Percentiles rank a stretch among this genome's conserved stretches.
These are phyloP conservation scores for Paramormyrops hopkinsi DNA, from an alignment of 2,797 vertebrate species.

Conservation along the genomic window DNA sequence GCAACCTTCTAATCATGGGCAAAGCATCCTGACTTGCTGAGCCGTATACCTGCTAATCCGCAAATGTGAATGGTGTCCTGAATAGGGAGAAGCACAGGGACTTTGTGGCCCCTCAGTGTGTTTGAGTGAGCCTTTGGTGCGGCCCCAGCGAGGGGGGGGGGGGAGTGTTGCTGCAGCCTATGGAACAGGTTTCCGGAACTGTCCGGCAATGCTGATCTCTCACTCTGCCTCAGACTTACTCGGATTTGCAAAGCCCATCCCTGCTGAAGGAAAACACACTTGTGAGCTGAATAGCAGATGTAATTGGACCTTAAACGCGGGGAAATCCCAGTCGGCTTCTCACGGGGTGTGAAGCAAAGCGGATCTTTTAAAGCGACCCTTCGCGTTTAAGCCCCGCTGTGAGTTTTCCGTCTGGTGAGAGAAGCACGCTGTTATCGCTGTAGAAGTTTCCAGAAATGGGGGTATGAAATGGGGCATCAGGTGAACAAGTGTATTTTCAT, in stretches of 20 bases:
- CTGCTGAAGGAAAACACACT: not conserved
- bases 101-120: not conserved
- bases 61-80: not conserved
- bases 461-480: not conserved
- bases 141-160: not conserved
- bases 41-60: not conserved
- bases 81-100: not conserved
- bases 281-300: not conserved
- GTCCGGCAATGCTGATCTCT: not conserved
- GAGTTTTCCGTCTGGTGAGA: not conserved
- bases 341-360: not conserved
- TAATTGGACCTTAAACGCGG: not conserved
- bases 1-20: not conserved
- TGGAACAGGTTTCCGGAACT: not conserved
- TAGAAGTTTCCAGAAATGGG: not conserved
- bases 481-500: not conserved
- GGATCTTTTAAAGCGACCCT: not conserved
- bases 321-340: not conserved
- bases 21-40: not conserved
- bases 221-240: not conserved
- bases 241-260: not conserved
- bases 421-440: not conserved
- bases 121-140: not conserved
- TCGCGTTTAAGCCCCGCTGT: not conserved
- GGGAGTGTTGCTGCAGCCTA: not conserved